Conservation (phyloP, 1,140 invertebrate genomes). For the Euschistus heros region DNA sequence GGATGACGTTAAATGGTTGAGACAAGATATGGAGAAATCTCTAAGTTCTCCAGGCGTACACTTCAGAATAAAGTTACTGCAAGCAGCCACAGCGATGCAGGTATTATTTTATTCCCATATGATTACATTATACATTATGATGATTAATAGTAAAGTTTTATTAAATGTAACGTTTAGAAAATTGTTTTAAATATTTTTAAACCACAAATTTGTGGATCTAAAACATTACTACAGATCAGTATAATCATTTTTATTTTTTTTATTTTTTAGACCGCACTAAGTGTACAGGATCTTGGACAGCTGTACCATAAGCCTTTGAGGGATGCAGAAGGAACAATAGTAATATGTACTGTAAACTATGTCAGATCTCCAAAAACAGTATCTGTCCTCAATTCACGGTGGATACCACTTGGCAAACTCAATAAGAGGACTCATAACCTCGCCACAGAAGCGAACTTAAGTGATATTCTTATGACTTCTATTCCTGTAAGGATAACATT, state of each 20-base stretch:
- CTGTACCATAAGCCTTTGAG: constrained; percentile 81
- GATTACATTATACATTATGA: no score
- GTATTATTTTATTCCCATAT: no score
- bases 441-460: constrained; percentile 61
- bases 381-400: constrained; percentile 76
- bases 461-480: constrained; percentile 69
- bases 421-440: constrained; percentile 40
- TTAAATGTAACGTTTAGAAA: no score
- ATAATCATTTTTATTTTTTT: constrained; percentile 16
- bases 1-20: constrained; percentile 85
- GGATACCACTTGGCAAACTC: constrained; percentile 74
- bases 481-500: constrained; percentile 45
- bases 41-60: constrained; percentile 75
- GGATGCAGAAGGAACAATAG: constrained; percentile 80
- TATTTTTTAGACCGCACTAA: constrained; percentile 55
- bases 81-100: constrained; percentile 89
- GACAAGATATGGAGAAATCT: constrained; percentile 87
- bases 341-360: constrained; percentile 75
- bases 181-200: no score
- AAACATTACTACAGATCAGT: neutral
- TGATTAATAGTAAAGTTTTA: no score
- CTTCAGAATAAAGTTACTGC: constrained; percentile 82
- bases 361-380: constrained; percentile 73
- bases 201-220: no score
- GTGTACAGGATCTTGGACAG: constrained; percentile 83